Base-by-base conservation (phyloP, 1,140 invertebrate genomes). In the Drosophila auraria region DNA sequence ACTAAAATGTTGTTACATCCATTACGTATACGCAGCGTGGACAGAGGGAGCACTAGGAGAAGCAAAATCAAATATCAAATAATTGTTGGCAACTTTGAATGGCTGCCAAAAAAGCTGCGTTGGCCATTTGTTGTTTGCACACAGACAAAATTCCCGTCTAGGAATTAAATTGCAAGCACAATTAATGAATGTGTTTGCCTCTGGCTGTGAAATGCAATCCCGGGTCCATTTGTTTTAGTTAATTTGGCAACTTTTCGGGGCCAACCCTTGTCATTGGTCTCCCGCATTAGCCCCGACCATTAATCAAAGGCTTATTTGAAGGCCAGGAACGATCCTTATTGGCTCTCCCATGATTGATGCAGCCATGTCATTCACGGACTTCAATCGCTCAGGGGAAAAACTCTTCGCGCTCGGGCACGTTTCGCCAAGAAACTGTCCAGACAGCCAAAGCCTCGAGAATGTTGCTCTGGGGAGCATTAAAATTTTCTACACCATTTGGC, bases 401-500 rank as follows among this genome's bases (percentile, higher is more conserved):
- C 6, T 12, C 27, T 33, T 14, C 50, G 27, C 47, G 23, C 53
- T 50, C 49, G 6, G 14, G 38, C 70, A 73, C 70, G 45, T 44
- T 51, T 23, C 38, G 14, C 45, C 17, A 36, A 45, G 57, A 51
- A 77, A 71, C 12, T 51, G 53, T 40, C 50, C 51, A 54, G 66
- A 51, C 76, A 82, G 80, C 30, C 68, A 72, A 51, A 62, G 61
- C 51, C 30, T 64, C 45, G 69, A 6, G 54, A 79, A 89, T 82
- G 71, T 49, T 40, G 64, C 86, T 82, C 86, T 62, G 25, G 82
- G 84, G 74, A 89, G 78, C 83, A 89, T 82, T 84, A 82, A 84
- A 86, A 86, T 84, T 84, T 90, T 90, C 86, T 90, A 74, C 61
- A 44, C 86, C 83, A 90, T 90, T 90, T 86, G 79, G 42, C 69